Evolutionary conservation across 1,140 invertebrate genomes (phyloP).

Genomic region (Heterodera carotae): DNA sequence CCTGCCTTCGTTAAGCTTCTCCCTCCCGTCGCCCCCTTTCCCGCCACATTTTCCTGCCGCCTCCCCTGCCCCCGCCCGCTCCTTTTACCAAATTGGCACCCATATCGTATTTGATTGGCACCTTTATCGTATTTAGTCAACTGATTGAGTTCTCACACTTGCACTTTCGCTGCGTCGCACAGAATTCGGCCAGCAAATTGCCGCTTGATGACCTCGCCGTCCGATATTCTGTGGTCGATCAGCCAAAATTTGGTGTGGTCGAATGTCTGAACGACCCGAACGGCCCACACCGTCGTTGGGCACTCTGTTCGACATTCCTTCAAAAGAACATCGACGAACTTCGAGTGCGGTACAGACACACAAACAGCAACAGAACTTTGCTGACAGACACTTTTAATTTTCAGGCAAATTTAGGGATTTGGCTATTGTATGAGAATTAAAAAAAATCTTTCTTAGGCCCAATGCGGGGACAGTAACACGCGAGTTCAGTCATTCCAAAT

Average conservation of each 20-base stretch:
- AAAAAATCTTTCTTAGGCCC: conserved; percentile 47
- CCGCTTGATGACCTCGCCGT: conserved; percentile 39
- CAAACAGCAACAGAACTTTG: conserved; percentile 42
- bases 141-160: conserved; percentile 55
- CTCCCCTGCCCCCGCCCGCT: too few species aligned
- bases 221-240: conserved; percentile 54
- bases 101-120: conserved; percentile 52
- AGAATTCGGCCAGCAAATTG: conserved; percentile 45
- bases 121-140: conserved; percentile 49
- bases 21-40: conserved; percentile 31
- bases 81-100: conserved; percentile 43
- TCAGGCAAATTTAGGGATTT: conserved; percentile 41
- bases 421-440: conserved; percentile 25
- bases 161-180: conserved; percentile 39
- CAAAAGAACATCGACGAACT: conserved; percentile 48
- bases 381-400: conserved; percentile 57
- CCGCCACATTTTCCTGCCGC: too few species aligned
- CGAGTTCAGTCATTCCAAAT: conserved; percentile 57
- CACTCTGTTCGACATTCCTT: conserved; percentile 47
- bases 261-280: conserved; percentile 53
- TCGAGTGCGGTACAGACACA: conserved; percentile 58
- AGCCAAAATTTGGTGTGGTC: conserved; percentile 59
- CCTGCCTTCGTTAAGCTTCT: conserved; percentile 34
- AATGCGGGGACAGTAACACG: conserved; percentile 44
- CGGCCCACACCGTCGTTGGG: conserved; percentile 31